phyloP scores from a whole-genome alignment of 2,113 vertebrate genomes.

The Gavialis gangeticus region DNA sequence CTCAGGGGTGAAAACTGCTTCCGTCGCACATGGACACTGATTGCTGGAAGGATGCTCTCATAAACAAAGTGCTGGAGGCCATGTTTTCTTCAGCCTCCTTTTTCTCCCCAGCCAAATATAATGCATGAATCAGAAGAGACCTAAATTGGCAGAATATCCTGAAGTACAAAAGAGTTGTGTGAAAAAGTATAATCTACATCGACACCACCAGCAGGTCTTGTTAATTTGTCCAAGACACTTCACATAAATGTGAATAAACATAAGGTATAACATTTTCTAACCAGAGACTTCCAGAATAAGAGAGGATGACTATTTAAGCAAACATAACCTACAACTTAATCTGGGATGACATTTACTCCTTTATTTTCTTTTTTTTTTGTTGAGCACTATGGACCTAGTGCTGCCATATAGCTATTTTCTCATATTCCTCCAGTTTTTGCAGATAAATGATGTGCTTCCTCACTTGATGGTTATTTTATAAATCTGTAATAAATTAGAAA shows the following conservation, averaged over 20 bases:
- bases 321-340: neutral
- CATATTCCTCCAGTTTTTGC: conserved; percentile 41
- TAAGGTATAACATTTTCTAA: conserved; percentile 2
- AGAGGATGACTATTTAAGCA: conserved; percentile 9
- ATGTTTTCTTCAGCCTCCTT: neutral
- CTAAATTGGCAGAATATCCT: neutral
- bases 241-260: neutral
- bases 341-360: neutral
- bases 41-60: neutral
- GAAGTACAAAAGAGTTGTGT: neutral
- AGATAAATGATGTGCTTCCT: conserved; percentile 35
- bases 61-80: conserved; percentile 29
- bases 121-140: neutral
- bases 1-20: conserved; percentile 8
- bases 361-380: neutral
- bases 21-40: neutral
- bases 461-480: conserved; percentile 33
- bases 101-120: neutral
- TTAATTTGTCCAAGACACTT: neutral
- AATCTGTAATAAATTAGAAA: conserved; percentile 22
- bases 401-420: neutral
- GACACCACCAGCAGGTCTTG: neutral
- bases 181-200: neutral
- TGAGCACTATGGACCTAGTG: conserved; percentile 5
- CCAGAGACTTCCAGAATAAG: neutral